A percentile compares a stretch with the other conserved stretches of the same genome.
These are phyloP conservation scores for Bucorvus abyssinicus DNA, from an alignment of 2,797 vertebrate species.

Conservation along the genomic window DNA sequence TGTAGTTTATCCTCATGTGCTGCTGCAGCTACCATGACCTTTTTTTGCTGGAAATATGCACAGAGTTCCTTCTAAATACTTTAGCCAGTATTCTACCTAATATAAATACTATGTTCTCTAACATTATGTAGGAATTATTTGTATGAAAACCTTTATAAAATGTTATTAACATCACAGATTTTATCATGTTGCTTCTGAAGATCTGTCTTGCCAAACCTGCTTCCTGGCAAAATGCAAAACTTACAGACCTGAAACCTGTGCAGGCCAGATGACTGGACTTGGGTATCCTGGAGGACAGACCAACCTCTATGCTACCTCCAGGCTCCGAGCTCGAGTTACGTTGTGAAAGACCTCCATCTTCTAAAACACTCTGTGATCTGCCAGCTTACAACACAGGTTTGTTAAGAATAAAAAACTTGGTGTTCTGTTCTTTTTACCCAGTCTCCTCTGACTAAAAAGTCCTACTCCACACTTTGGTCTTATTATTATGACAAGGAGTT, in stretches of 20 bases:
- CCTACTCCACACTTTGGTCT: background rate
- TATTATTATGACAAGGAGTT: background rate
- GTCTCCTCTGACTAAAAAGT: background rate
- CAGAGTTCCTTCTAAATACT: slow-evolving; percentile 74
- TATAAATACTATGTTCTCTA: background rate
- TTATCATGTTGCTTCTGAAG: background rate
- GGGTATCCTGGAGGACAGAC: background rate
- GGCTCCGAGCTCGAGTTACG: fast-evolving
- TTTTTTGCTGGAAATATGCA: slow-evolving; percentile 74
- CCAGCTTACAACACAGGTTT: background rate
- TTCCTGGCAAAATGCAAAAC: slow-evolving; percentile 21
- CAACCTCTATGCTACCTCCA: background rate
- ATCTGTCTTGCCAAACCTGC: background rate
- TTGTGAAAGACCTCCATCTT: background rate
- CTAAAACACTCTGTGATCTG: background rate
- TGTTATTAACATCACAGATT: background rate
- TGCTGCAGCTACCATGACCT: slow-evolving; percentile 77
- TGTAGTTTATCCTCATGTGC: slow-evolving; percentile 79
- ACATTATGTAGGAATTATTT: background rate
- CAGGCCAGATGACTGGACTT: background rate
- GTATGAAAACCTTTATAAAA: background rate
- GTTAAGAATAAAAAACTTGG: background rate
- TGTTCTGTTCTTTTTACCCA: background rate
- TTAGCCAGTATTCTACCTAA: slow-evolving; percentile 76
- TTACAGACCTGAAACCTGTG: background rate